phyloP scores from a whole-genome alignment of 2,888 invertebrate genomes.

The Callinectes sapidus region DNA sequence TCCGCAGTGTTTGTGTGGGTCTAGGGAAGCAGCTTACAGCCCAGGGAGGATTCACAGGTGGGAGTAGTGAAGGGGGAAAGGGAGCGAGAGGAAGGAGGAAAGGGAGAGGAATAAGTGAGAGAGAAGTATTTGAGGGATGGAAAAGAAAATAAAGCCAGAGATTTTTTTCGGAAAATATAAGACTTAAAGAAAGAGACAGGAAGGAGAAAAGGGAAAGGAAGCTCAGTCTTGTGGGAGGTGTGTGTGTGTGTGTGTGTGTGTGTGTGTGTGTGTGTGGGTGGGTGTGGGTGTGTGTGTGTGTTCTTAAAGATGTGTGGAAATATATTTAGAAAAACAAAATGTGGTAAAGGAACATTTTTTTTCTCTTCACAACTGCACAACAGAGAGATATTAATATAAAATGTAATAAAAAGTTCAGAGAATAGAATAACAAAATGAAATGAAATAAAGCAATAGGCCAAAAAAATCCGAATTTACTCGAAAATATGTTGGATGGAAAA shows the following conservation, averaged over 20 bases:
- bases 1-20: slow-evolving; percentile 15
- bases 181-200: background rate
- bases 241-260: slow-evolving; percentile 44
- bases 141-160: background rate
- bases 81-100: slow-evolving; percentile 1
- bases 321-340: background rate
- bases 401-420: background rate
- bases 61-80: background rate
- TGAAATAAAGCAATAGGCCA: background rate
- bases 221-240: background rate
- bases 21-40: slow-evolving; percentile 14
- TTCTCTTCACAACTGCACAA: background rate
- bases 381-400: background rate
- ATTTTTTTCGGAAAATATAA: background rate
- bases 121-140: background rate
- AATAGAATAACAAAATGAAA: background rate
- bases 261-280: slow-evolving; percentile 45
- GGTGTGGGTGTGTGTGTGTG: slow-evolving; percentile 44
- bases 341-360: background rate
- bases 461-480: background rate
- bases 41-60: background rate
- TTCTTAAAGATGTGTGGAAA: background rate
- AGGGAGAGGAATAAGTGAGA: background rate
- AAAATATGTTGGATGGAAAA: background rate
- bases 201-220: background rate